Evolutionary conservation across 2,113 vertebrate species (phyloP), one percentile per base, ranked within the genome.

Genomic region (Megalops atlanticus): DNA sequence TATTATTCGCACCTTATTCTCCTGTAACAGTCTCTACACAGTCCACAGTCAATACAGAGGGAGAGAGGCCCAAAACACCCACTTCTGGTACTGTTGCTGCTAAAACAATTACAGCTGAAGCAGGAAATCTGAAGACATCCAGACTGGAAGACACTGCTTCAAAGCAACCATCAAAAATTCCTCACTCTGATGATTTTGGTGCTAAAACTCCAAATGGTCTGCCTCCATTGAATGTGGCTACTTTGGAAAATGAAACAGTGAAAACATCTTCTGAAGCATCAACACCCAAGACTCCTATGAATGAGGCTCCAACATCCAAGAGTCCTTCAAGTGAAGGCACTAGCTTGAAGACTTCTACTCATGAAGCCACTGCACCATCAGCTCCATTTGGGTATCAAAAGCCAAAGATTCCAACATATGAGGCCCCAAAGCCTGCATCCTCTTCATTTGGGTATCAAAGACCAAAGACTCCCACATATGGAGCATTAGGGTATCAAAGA

Each of bases 1-100:
- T 92, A 16, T 83, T 93, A 86, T 94, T 93, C 89, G 90, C 91
- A 3, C 10, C 21, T 2, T 77, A 69, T 64, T 58, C 70, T 12
- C 1, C 54, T 27, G 33, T 36, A 33, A 72, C 8, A 69, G 27
- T 41, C 33, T 33, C 75, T 38, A 36, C 74, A 24, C 74, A 33
- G 40, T 90, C 91, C 12, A 88, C 91, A n/a, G 85, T 91, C 2
- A 89, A 89, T 76, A 87, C 88, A 24, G 90, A 93, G 81, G 78
- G 84, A 76, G 91, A 91, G 76, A 90, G 82, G 82, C 87, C 90
- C 49, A 87, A 76, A 86, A 86, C 88, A 1, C 83, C 90, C 64
- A 84, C 89, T 52, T 85, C 74, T 7, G 76, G 82, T 81, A 80
- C 85, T 72, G 27, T 77, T 38, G 35, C 52, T 70, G 79, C 76